These are phyloP conservation scores for Bimastos eiseni DNA, from an alignment of 2,888 invertebrate genomes.

Conservation along the genomic window DNA sequence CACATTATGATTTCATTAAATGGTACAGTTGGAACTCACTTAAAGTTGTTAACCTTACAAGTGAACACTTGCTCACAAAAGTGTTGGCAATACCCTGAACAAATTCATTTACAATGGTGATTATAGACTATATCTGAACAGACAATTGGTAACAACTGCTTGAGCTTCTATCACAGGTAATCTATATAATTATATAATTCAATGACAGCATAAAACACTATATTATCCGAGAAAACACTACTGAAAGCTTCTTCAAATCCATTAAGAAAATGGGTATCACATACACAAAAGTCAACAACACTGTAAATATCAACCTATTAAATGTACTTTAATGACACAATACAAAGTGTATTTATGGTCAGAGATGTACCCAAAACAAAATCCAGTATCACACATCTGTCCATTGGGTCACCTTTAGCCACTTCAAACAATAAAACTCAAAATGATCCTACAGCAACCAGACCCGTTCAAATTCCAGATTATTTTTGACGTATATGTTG, in stretches of 20 bases:
- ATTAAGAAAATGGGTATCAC: not conserved
- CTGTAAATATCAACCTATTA: not conserved
- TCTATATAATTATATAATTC: too few species aligned
- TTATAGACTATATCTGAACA: not conserved
- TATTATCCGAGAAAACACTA: not conserved
- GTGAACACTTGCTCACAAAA: not conserved
- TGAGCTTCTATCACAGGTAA: not conserved
- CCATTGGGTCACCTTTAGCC: not conserved
- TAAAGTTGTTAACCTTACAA: not conserved
- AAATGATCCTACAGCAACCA: not conserved
- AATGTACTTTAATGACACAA: not conserved
- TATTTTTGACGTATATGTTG: not conserved
- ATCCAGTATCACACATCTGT: not conserved
- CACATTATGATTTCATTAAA: not conserved
- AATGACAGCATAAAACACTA: not conserved
- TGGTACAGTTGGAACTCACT: not conserved
- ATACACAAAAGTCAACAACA: not conserved
- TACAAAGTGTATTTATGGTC: not conserved
- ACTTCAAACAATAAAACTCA: not conserved
- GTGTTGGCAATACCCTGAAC: not conserved
- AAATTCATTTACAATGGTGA: not conserved
- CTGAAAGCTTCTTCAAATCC: not conserved
- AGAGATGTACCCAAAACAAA: not conserved
- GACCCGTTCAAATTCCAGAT: not conserved
- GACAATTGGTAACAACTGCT: not conserved